These are phyloP conservation scores for Microtus richardsoni DNA, from an alignment of 2,113 vertebrate species.

Conservation along the genomic window DNA sequence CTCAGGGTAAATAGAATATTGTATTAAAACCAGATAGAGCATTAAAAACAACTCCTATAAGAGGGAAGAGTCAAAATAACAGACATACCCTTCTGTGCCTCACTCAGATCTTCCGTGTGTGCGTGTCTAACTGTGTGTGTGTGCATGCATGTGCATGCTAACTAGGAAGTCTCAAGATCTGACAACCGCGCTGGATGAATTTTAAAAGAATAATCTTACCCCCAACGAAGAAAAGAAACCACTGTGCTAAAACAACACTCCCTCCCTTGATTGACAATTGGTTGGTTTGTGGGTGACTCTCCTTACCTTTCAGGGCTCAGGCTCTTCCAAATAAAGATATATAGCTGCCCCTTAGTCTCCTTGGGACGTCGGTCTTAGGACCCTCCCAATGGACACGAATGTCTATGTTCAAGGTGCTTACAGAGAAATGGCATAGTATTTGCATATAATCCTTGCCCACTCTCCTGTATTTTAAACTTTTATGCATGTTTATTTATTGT, in stretches of 20 bases:
- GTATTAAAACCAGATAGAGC: background rate
- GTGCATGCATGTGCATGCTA: background rate
- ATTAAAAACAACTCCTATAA: background rate
- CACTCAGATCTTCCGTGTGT: background rate
- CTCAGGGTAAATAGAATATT: background rate
- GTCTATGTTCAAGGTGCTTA: background rate
- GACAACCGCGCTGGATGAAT: background rate
- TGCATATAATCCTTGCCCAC: background rate
- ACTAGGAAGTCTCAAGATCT: background rate
- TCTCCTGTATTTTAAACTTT: background rate
- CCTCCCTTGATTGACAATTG: background rate
- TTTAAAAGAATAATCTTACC: background rate
- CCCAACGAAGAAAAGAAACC: background rate
- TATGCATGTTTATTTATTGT: background rate
- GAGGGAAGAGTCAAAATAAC: background rate
- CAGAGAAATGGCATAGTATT: background rate
- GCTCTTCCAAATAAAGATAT: background rate
- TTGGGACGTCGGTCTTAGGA: background rate
- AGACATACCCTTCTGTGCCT: background rate
- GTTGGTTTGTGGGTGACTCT: background rate
- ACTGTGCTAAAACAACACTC: background rate
- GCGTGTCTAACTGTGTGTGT: accelerated
- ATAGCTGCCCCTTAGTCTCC: background rate
- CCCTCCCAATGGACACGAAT: background rate
- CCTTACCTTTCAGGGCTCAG: background rate